phyloP scores from a whole-genome alignment of 1,140 invertebrate genomes.

The Mactra quadrangularis region DNA sequence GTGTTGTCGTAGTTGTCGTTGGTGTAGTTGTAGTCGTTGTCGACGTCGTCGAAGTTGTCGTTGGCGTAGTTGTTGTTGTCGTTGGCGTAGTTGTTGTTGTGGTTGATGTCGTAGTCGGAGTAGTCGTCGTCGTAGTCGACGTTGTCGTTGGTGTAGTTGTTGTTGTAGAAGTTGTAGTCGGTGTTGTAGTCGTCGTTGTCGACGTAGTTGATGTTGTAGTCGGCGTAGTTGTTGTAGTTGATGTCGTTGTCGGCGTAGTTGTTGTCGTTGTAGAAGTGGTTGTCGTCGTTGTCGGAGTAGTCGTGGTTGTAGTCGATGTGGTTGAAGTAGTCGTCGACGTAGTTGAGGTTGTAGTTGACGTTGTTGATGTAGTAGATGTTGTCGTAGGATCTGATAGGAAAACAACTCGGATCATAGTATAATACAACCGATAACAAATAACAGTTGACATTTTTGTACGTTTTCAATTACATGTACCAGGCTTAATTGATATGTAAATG shows the following conservation, averaged over 20 bases:
- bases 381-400: constrained; percentile 56
- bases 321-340: constrained; percentile 16
- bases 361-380: constrained; percentile 56
- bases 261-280: constrained; percentile 51
- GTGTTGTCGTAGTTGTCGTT: constrained; percentile 37
- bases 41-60: constrained; percentile 32
- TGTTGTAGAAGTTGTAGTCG: constrained; percentile 49
- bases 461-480: too few species aligned
- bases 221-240: constrained; percentile 37
- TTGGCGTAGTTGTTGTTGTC: constrained; percentile 17
- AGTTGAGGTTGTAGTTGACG: constrained; percentile 44
- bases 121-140: constrained; percentile 32
- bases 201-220: constrained; percentile 44
- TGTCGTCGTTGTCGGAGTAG: constrained; percentile 42
- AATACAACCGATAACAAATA: too few species aligned
- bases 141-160: constrained; percentile 48
- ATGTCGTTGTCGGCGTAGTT: constrained; percentile 31
- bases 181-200: constrained; percentile 40
- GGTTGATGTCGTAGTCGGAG: constrained; percentile 17
- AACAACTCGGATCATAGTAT: too few species aligned
- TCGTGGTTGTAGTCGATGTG: constrained; percentile 35
- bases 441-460: too few species aligned
- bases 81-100: constrained; percentile 14
- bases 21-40: constrained; percentile 14
- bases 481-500: too few species aligned